Percentiles rank a stretch among this genome's conserved stretches.
These are phyloP conservation scores for Bombylius major DNA, from an alignment of 2,888 invertebrate species.

Conservation along the genomic window DNA sequence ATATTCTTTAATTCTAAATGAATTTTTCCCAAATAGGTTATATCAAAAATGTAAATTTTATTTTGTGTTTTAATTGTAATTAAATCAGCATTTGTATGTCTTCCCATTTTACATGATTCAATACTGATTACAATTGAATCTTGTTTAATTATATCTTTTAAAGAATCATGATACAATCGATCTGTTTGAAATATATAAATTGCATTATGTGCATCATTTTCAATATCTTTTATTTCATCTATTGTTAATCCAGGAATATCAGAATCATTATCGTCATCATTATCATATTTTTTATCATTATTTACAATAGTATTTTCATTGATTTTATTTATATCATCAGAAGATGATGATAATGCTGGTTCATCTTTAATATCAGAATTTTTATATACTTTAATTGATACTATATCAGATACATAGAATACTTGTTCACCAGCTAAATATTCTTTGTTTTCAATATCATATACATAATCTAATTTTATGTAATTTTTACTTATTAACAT, in stretches of 20 bases:
- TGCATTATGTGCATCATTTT: slow-evolving; percentile 12
- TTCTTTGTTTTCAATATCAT: slow-evolving; percentile 6
- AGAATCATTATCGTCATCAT: not conserved
- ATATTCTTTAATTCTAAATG: slow-evolving; percentile 20
- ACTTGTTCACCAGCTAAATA: slow-evolving; percentile 5
- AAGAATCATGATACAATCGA: slow-evolving; percentile 22
- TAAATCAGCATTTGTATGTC: slow-evolving; percentile 18
- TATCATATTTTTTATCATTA: not conserved
- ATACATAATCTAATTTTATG: slow-evolving; percentile 9
- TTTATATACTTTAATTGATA: slow-evolving; percentile 6
- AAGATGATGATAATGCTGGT: too few species aligned
- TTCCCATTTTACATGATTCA: slow-evolving; percentile 20
- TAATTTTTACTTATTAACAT: slow-evolving; percentile 5
- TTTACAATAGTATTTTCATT: not conserved
- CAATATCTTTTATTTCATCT: slow-evolving; percentile 11
- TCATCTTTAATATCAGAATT: too few species aligned
- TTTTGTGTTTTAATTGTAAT: slow-evolving; percentile 18
- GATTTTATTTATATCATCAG: not conserved
- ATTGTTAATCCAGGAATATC: slow-evolving; percentile 4
- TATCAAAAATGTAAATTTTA: slow-evolving; percentile 23
- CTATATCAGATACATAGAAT: slow-evolving; percentile 10
- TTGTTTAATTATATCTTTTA: slow-evolving; percentile 20
- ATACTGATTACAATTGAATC: slow-evolving; percentile 18
- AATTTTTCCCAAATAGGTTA: slow-evolving; percentile 19
- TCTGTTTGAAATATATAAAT: slow-evolving; percentile 22